These are phyloP conservation scores for Zaprionus bogoriensis DNA, from an alignment of 2,888 invertebrate species.

Conservation along the genomic window DNA sequence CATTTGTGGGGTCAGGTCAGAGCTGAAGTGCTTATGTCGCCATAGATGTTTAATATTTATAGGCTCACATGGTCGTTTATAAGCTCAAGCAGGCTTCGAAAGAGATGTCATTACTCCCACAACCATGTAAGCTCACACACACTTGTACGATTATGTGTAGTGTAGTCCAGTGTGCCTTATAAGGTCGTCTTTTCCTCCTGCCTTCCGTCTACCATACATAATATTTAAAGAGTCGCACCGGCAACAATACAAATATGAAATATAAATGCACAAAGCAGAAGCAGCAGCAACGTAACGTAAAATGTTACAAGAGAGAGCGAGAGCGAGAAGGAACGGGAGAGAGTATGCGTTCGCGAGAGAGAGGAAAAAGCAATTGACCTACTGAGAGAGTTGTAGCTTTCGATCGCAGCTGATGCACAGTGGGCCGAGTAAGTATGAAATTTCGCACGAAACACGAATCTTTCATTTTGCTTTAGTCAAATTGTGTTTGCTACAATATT, in stretches of 20 bases:
- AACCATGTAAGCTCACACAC: too few relatives aligned
- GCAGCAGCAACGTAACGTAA: slow-evolving; percentile 21
- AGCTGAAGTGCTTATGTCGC: too few relatives aligned
- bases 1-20: too few relatives aligned
- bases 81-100: too few relatives aligned
- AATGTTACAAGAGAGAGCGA: slow-evolving; percentile 11
- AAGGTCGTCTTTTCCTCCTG: background rate
- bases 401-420: slow-evolving; percentile 31
- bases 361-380: background rate
- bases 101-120: too few relatives aligned
- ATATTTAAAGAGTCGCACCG: slow-evolving; percentile 2
- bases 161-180: too few relatives aligned
- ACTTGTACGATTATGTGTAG: too few relatives aligned
- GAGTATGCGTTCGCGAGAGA: background rate
- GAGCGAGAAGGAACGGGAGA: background rate
- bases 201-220: background rate
- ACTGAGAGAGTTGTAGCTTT: slow-evolving; percentile 11
- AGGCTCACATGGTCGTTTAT: too few relatives aligned
- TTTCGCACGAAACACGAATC: too few relatives aligned
- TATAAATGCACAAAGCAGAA: slow-evolving; percentile 20
- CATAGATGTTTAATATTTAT: too few relatives aligned
- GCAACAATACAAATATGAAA: slow-evolving; percentile 10
- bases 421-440: slow-evolving; percentile 9
- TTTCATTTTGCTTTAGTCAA: too few relatives aligned
- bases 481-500: too few relatives aligned